Percentiles rank a stretch among this genome's conserved stretches.
phyloP scores from a whole-genome alignment of 2,113 vertebrate genomes.

The Phoenicopterus ruber region DNA sequence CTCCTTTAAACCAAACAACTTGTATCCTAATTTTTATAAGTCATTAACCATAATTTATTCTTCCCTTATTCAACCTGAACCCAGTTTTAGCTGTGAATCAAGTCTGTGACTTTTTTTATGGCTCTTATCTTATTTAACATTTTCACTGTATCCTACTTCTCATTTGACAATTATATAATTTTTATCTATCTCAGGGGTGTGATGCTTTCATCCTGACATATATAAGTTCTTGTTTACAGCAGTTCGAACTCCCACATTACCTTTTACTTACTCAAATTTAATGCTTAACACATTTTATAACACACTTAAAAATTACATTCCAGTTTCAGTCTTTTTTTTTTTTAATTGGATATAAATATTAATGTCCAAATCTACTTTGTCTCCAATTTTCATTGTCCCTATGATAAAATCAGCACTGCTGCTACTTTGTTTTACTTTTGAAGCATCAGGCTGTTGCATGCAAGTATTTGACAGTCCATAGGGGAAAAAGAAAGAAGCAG shows the following conservation, averaged over 20 bases:
- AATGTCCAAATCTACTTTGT: background rate
- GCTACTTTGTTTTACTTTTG: background rate
- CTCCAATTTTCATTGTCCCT: background rate
- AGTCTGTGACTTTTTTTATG: background rate
- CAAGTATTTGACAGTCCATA: background rate
- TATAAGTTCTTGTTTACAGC: background rate
- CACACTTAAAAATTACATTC: background rate
- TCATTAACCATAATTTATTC: background rate
- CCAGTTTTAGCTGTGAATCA: background rate
- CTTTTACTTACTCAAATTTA: background rate
- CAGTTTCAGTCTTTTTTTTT: background rate
- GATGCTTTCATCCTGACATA: background rate
- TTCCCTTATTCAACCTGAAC: background rate
- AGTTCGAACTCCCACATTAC: background rate
- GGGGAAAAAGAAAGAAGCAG: background rate
- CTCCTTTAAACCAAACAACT: background rate
- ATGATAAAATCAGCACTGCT: background rate
- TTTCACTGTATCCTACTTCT: background rate
- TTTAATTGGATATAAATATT: background rate
- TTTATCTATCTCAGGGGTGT: background rate
- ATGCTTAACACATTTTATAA: background rate
- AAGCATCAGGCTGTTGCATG: background rate
- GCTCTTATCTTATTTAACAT: background rate
- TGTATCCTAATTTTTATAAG: background rate
- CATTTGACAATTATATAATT: background rate